Base-by-base conservation (phyloP, 2,797 vertebrate genomes). In the Pseudopleuronectes americanus region DNA sequence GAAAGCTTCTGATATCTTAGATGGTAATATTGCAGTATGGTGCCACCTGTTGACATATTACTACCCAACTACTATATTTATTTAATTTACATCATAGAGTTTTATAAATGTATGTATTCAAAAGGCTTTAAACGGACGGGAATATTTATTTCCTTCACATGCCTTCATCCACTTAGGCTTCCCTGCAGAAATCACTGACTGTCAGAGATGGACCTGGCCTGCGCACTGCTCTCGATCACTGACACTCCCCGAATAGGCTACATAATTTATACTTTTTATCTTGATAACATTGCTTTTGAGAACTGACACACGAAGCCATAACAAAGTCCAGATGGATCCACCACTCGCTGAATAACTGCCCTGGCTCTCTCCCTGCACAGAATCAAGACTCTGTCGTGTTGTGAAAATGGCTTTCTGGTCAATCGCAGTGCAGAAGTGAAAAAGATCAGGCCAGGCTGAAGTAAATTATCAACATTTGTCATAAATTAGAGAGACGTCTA, bases 311-410 rank as follows among this genome's bases (percentile, higher is more conserved):
- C 77, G 80, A 87, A 87, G 54, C 64, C 22, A 16, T 88, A 90
- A 90, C 84, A 76, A 79, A 83, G 70, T 89, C 90, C 92, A 92
- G 90, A 92, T 91, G 90, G 82, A 78, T 88, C 84, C 74, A 79
- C 74, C 54, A 4, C 70, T 56, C 64, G 53, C 76, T 86, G 73
- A 89, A 86, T 81, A 86, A 87, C 78, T 73, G 69, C 68, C 57
- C 85, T 83, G 81, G 81, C 82, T 68, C 57, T 79, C 62, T 72
- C 64, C 71, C 54, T 69, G 63, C 47, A 19, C 60, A 76, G 74
- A 89, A 75, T 86, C 82, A 51, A 45, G 38, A 74, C 64, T 73
- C 66, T 76, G 77, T 77, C 22, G 12, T 77, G 65, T 70, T 86
- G 80, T 67, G 68, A 67, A 45, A 79, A 85, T 81, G 75, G 43